Base-by-base conservation (phyloP, 2,888 invertebrate genomes). In the Ornithoptera alexandrae region DNA sequence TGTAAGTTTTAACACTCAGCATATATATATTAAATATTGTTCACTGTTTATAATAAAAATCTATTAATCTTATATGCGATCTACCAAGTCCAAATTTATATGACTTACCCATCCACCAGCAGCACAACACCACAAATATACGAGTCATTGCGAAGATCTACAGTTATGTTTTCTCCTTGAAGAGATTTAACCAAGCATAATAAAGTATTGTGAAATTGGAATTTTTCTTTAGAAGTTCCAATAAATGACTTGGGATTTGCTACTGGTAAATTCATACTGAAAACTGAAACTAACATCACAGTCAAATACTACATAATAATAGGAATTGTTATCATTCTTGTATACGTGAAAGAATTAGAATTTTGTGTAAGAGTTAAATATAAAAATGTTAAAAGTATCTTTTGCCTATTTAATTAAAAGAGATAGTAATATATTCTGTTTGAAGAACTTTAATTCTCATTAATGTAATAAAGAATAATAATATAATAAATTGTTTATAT, bases 141-240 rank as follows among this genome's bases (percentile, higher is more conserved):
- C 0, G 94, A 86, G 79, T 96, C 95, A 84, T 96, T 95, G 75
- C 95, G 88, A 62, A 96, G 86, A 84, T 96, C 96, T 42, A 96
- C 88, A 30, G 93, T 94, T 6, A 95, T 94, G 76, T 93, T 93
- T 75, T 93, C 85, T 12, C 93, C 93, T 85, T 94, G 93, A 67
- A 95, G 85, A 67, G 94, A 93, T 88, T 94, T 94, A 53, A 95
- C 89, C 75, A 95, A 86, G 78, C 95, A 93, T n/a, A 94, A 79
- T 73, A 96, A 84, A 70, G 93, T 94, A 77, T 95, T 95, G 72
- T 94, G 93, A 74, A 93, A 93, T 68, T 84, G 87, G 78, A 87
- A 92, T 74, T 84, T 90, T 77, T 92, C 92, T 75, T 79, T 89
- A 62, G 84, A 71, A 69, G 84, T 83, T 20, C 92, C 92, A 74